Base-by-base conservation (phyloP, 2,797 vertebrate species). In the Pangasius djambal region DNA sequence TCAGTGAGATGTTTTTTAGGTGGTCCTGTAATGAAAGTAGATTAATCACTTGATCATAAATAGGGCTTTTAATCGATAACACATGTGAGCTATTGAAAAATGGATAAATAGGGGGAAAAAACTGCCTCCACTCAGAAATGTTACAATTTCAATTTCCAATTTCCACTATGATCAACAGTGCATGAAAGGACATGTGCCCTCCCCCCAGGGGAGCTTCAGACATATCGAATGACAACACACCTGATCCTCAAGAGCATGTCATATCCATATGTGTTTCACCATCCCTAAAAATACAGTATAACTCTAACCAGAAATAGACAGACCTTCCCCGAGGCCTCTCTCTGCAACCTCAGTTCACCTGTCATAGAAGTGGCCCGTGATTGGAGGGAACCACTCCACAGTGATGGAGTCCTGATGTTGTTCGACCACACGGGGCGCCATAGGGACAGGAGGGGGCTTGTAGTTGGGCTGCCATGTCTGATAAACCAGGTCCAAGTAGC, bases 401-500 rank as follows among this genome's bases (percentile, higher is more conserved):
- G 94, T 97, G 93, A 99, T 92, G 0, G 97, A 95, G 86, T 95
- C 92, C 12, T 93, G 89, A 9, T 94, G 95, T 91, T 98, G 98
- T 92, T 97, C 96, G 82, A 99, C 97, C 0, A 99, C 97, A 95
- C 97, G 97, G 1, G 98, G 98, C 0, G 97, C 94, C 37, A 99
- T 97, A 0, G 98, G 96, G 0, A 99, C 92, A 0, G 97, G 98
- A 18, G 97, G 97, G 0, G 98, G 97, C 92, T 97, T 98, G 92
- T 96, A 96, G 50, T 89, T 91, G 0, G 97, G 96, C 93, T 98
- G 98, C 99, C 99, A 99, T 89, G 96, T 96, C 94, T 98, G 98
- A 93, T 99, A 99, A 87, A 99, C 96, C 0, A 99, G 96, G 93
- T 99, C 98, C 96, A 99, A 92, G 95, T 99, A 99, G 93, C 99